These are phyloP conservation scores for Catharus minimus DNA, from an alignment of 2,113 vertebrate genomes.

Conservation along the genomic window DNA sequence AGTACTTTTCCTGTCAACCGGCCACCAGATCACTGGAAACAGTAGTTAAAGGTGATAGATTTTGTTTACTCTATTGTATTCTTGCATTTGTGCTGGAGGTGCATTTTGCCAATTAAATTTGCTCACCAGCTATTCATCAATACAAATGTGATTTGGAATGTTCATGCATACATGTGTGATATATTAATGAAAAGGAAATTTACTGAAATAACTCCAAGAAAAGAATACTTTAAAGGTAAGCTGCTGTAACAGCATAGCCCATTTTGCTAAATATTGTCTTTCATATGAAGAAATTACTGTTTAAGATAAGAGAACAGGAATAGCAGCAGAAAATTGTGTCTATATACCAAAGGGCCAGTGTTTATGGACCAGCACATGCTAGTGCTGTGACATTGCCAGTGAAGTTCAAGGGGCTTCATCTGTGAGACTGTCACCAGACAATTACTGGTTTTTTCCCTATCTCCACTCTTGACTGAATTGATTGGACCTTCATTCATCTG, in stretches of 20 bases:
- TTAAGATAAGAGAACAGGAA: background rate
- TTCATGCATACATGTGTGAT: background rate
- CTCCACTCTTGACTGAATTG: background rate
- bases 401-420: background rate
- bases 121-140: background rate
- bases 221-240: background rate
- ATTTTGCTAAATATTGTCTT: background rate
- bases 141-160: background rate
- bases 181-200: background rate
- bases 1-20: background rate
- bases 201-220: background rate
- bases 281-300: background rate
- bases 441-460: background rate
- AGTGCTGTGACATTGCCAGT: background rate
- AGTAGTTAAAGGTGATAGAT: background rate
- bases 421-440: background rate
- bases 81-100: background rate
- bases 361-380: background rate
- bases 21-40: background rate
- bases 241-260: background rate
- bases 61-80: background rate
- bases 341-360: background rate
- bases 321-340: background rate
- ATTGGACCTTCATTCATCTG: background rate
- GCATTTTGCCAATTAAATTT: background rate